A percentile compares a stretch with the other conserved stretches of the same genome.
These are phyloP conservation scores for Zaprionus inermis DNA, from an alignment of 1,140 invertebrate species.

Conservation along the genomic window DNA sequence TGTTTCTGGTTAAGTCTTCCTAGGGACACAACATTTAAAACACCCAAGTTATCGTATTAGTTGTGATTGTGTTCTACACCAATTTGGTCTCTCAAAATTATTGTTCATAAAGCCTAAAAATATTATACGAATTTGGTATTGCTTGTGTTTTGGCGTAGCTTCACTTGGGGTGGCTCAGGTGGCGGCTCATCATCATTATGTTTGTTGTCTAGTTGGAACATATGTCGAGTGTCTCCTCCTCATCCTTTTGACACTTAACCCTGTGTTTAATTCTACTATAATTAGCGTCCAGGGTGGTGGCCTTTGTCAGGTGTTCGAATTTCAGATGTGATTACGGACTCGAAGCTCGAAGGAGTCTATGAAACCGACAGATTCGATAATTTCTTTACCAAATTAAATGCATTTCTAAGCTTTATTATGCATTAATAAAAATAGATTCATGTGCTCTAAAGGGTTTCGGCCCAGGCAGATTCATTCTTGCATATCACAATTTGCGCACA, in stretches of 20 bases:
- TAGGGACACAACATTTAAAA: neutral
- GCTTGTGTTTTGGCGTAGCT: neutral
- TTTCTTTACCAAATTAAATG: neutral
- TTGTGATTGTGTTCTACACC: neutral
- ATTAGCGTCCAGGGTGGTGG: conserved; percentile 51
- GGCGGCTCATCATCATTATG: conserved; percentile 65
- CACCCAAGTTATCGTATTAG: conserved; percentile 30
- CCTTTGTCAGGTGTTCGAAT: conserved; percentile 48
- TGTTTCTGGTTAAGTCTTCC: neutral
- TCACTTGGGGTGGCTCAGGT: conserved; percentile 28
- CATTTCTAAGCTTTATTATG: neutral
- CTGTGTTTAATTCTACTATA: conserved; percentile 48
- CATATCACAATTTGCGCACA: conserved; percentile 29
- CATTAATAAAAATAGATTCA: neutral
- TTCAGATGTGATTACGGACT: neutral
- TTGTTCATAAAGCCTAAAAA: conserved; percentile 34
- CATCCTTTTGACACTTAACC: conserved; percentile 79
- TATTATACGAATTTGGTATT: neutral
- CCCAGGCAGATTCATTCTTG: conserved; percentile 15
- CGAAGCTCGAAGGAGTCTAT: neutral
- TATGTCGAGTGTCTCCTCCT: conserved; percentile 52
- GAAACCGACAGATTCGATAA: neutral
- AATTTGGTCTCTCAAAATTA: conserved; percentile 37
- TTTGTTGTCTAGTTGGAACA: conserved; percentile 34
- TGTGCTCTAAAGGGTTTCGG: neutral